A percentile compares a stretch with the other conserved stretches of the same genome.
These are phyloP conservation scores for Mastomys coucha DNA, from an alignment of 2,113 vertebrate species.

Conservation along the genomic window DNA sequence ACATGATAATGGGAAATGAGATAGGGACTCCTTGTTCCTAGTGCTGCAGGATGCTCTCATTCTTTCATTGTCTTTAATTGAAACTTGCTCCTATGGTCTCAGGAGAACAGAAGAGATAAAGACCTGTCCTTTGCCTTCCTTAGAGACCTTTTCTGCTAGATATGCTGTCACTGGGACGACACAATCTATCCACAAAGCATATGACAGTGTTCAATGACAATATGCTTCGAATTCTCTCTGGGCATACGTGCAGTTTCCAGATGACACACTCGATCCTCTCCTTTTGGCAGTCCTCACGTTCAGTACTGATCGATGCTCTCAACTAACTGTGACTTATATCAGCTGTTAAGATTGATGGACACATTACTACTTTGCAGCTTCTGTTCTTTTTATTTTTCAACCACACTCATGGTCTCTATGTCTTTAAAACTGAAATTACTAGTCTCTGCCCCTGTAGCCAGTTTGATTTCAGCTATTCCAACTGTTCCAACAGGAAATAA, in stretches of 20 bases:
- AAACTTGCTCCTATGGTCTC: conserved; percentile 64
- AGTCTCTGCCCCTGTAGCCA: not conserved
- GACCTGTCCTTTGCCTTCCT: conserved; percentile 72
- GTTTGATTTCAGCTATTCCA: conserved; percentile 1
- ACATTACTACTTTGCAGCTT: not conserved
- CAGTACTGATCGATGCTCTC: conserved; percentile 45
- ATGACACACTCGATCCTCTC: conserved; percentile 71
- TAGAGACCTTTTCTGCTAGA: conserved; percentile 68
- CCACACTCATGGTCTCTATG: not conserved
- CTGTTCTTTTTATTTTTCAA: conserved; percentile 7
- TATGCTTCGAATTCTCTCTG: conserved; percentile 44
- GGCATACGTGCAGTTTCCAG: conserved; percentile 47
- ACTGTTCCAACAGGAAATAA: not conserved
- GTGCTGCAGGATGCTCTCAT: not conserved
- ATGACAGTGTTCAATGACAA: conserved; percentile 72
- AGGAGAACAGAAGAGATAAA: conserved; percentile 65
- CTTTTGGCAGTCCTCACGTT: conserved; percentile 62
- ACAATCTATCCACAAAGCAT: conserved; percentile 66
- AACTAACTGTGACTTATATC: conserved; percentile 49
- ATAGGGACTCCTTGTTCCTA: not conserved
- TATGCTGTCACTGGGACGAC: conserved; percentile 70
- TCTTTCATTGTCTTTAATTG: conserved; percentile 70
- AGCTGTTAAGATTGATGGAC: conserved; percentile 9
- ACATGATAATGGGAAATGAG: conserved; percentile 3
- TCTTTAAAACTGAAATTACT: conserved; percentile 34